phyloP scores from a whole-genome alignment of 2,888 invertebrate species.

The Nephrotoma guestfalica region DNA sequence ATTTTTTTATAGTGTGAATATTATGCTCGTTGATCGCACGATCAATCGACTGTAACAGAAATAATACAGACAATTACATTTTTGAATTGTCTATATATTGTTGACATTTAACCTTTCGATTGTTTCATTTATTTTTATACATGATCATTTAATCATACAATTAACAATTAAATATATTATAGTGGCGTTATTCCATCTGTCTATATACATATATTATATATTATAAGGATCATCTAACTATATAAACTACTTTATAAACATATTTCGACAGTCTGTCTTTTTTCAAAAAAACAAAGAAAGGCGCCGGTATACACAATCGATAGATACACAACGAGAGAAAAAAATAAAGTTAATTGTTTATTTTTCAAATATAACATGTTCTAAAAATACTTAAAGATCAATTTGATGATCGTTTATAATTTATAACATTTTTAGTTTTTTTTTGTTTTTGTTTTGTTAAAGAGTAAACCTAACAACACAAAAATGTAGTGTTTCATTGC shows the following conservation, averaged over 20 bases:
- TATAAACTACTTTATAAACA: background rate
- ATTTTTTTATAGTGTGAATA: background rate
- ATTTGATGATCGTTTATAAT: background rate
- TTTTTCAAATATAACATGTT: background rate
- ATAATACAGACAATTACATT: background rate
- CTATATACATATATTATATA: background rate
- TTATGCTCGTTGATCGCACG: background rate
- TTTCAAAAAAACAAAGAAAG: background rate
- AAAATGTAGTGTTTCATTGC: background rate
- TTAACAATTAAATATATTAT: background rate
- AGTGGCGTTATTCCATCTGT: background rate
- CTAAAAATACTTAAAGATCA: background rate
- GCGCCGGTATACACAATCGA: background rate
- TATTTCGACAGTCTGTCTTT: background rate
- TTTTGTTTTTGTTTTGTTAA: background rate
- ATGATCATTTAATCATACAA: background rate
- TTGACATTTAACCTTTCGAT: background rate
- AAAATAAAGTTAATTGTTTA: background rate
- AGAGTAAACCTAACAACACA: background rate
- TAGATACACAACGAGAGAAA: background rate
- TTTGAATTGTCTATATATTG: background rate
- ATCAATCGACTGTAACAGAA: background rate
- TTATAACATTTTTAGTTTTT: background rate
- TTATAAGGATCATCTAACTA: background rate
- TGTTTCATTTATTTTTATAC: background rate